Evolutionary conservation across 2,797 vertebrate genomes (phyloP), one percentile per base, ranked within the genome.

Genomic region (Chromis chromis): DNA sequence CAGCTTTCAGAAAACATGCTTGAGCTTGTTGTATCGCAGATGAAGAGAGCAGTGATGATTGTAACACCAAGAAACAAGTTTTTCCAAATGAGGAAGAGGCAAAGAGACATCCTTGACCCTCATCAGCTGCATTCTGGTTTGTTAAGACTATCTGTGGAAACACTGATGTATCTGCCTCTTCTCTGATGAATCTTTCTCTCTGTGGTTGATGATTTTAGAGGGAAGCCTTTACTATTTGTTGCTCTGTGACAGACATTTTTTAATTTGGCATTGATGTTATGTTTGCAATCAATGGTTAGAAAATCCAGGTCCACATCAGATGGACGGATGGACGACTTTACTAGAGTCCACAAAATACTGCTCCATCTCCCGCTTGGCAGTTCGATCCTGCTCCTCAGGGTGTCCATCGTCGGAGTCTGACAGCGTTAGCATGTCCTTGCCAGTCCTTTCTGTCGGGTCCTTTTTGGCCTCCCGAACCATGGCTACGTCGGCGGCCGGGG

Each of bases 21-120:
- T n/a, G 46, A 76, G 46, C 89, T 76, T 86, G 89, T 78, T 58
- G 59, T 24, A 28, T 64, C 76, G 72, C 76, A 83, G 70, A 79
- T 86, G 74, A 65, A 82, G 77, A 66, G 78, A 76, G 31, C 64
- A 56, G 69, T 88, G 85, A 84, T 82, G 79, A 87, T 76, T 70
- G 81, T 76, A 67, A 80, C 55, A 44, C 76, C 61, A 57, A 56
- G 22, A 73, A 55, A 49, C 57, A 2, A 22, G 54, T 62, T 74
- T 28, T 59, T 70, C 36, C 62, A 61, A 50, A 55, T 64, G 65
- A 74, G 49, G 62, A 70, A 58, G 61, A 61, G 61, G 44, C 22
- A 10, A 11, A 68, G 76, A 76, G 78, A 67, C 25, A 5, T 60
- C 9, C n/a, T 74, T 57, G 42, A 56, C 58, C 65, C 31, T 70